Conservation (phyloP, 2,113 vertebrate genomes). For the Orycteropus afer region DNA sequence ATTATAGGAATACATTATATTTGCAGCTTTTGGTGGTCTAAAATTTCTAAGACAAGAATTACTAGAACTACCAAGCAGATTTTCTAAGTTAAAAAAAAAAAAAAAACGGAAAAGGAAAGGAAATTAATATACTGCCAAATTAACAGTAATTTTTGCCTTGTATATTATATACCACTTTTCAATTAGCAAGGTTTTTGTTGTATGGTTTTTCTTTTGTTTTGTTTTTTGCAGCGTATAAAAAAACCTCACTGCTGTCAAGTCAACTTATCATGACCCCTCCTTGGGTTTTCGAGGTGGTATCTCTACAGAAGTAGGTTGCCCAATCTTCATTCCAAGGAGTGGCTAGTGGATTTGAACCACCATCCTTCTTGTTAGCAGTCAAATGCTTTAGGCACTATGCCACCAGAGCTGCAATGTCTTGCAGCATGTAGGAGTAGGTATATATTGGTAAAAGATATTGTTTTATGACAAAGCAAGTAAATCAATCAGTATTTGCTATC, state of each 20-base stretch:
- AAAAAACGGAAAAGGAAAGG: background rate
- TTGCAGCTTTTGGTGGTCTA: background rate
- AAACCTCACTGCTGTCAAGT: too few relatives aligned
- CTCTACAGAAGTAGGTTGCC: too few relatives aligned
- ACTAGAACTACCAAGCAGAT: background rate
- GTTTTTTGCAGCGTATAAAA: background rate
- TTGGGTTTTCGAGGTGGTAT: too few relatives aligned
- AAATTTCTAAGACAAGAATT: slow-evolving; percentile 14
- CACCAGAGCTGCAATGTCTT: too few relatives aligned
- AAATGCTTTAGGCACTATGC: too few relatives aligned
- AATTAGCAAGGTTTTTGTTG: background rate
- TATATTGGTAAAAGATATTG: background rate
- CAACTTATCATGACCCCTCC: too few relatives aligned
- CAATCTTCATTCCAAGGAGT: too few relatives aligned
- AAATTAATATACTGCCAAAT: background rate
- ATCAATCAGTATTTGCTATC: background rate
- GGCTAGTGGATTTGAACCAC: too few relatives aligned
- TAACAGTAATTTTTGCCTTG: background rate
- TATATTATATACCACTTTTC: background rate
- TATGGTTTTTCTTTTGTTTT: background rate
- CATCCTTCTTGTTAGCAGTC: too few relatives aligned
- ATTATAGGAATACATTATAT: background rate
- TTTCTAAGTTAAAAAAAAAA: background rate
- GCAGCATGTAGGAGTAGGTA: background rate
- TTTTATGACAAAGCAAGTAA: background rate